Evolutionary conservation across 2,797 vertebrate species (phyloP), one percentile per base, ranked within the genome.

Genomic region (Poeciliopsis presidionis): DNA sequence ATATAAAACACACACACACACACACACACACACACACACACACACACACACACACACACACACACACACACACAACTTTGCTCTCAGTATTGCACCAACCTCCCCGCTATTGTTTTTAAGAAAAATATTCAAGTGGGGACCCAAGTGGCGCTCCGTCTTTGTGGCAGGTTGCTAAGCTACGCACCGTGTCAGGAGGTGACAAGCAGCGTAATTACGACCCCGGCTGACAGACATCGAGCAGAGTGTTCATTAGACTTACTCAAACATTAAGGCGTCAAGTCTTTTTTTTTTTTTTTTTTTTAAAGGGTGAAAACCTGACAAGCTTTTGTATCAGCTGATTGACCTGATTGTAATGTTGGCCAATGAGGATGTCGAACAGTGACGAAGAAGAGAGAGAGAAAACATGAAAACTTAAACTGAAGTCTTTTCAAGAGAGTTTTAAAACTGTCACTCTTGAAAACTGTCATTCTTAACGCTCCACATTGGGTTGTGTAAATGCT

Each of bases 81-180:
- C 47, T 0, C 6, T 25, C 4, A 18, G 7, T 1, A 16, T 30
- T 8, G 51, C 74, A 72, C 43, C n/a, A 33, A 57, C 20, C 28
- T 73, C 18, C 33, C 11, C 7, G 2, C 18, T 72, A 33, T 8
- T 72, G 4, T 20, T 25, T 59, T 13, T 25, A 2, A 43, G 13
- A n/a, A n/a, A 9, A 76, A 90, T 87, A 92, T 92, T 92, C 74
- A 90, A 86, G 92, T 78, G 18, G 74, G 87, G 78, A 67, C 76
- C 88, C 84, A 87, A 91, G 89, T 91, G 88, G 86, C 87, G 81
- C 87, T 75, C 73, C 0, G 53, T 88, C 82, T 83, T 80, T 1
- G 77, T 76, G 73, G 84, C 81, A 75, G 78, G 93, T 94, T 95
- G 93, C 93, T 91, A 92, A 86, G 94, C 82, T 88, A 95, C 92